Conservation (phyloP, 2,113 vertebrate species). For the Sclerurus mexicanus region DNA sequence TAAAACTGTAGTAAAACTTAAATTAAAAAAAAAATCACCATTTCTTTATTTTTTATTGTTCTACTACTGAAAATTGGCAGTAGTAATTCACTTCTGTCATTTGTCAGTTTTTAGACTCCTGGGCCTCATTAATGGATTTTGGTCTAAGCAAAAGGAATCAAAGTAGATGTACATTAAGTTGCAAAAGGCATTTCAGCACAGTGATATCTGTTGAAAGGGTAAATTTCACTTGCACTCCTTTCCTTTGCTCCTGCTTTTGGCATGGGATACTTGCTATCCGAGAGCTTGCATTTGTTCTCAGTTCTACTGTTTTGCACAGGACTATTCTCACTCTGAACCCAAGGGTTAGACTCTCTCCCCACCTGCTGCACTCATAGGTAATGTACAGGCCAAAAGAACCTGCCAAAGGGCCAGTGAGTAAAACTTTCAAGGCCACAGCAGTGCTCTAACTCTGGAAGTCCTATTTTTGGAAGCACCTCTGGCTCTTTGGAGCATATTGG, state of each 20-base stretch:
- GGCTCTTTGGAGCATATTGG: neutral
- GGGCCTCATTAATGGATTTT: neutral
- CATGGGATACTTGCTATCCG: rapidly evolving
- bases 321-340: neutral
- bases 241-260: neutral
- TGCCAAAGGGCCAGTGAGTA: neutral
- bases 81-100: neutral
- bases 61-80: neutral
- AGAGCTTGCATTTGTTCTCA: neutral
- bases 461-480: neutral
- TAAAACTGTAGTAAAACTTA: neutral
- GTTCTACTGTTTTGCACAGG: neutral
- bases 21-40: neutral
- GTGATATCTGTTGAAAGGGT: neutral
- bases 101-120: slow-evolving; percentile 3
- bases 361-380: neutral
- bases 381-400: neutral
- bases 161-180: neutral
- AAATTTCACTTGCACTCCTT: neutral
- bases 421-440: neutral
- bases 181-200: neutral
- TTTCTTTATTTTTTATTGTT: neutral
- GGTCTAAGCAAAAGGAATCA: neutral
- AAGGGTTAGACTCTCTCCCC: neutral
- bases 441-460: neutral